A percentile compares a stretch with the other conserved stretches of the same genome.
These are phyloP conservation scores for Tautogolabrus adspersus DNA, from an alignment of 2,113 vertebrate genomes.

Conservation along the genomic window DNA sequence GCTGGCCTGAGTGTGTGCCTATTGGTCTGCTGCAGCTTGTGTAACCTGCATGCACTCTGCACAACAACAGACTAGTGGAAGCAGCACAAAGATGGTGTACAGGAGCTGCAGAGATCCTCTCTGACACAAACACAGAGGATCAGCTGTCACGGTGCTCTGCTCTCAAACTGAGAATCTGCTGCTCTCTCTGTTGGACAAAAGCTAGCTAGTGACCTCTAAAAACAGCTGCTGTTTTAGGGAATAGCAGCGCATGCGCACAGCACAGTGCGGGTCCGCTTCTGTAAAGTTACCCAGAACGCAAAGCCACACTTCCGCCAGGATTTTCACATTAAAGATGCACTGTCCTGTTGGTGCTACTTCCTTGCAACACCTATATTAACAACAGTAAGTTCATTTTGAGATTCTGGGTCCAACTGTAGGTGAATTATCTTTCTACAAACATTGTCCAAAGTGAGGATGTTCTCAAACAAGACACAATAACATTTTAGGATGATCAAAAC, in stretches of 20 bases:
- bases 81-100: neutral
- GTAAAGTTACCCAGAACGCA: fast-evolving
- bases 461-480: too few species aligned
- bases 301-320: neutral
- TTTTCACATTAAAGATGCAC: slow-evolving; percentile 27
- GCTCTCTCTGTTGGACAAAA: slow-evolving; percentile 1
- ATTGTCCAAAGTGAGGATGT: neutral
- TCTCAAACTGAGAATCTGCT: neutral
- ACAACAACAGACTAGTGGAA: neutral
- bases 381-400: too few species aligned
- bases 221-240: slow-evolving; percentile 49
- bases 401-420: too few species aligned
- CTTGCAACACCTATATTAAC: too few species aligned
- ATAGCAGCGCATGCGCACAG: slow-evolving; percentile 34
- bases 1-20: neutral
- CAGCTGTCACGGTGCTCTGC: neutral
- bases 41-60: slow-evolving; percentile 10
- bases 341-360: too few species aligned
- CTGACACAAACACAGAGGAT: too few species aligned
- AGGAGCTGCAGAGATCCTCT: neutral
- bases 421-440: too few species aligned
- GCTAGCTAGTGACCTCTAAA: slow-evolving; percentile 75
- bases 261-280: neutral
- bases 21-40: slow-evolving; percentile 1
- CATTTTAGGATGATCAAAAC: too few species aligned